Base-by-base conservation (phyloP, 2,888 invertebrate genomes). In the Agrenia bidenticulata region DNA sequence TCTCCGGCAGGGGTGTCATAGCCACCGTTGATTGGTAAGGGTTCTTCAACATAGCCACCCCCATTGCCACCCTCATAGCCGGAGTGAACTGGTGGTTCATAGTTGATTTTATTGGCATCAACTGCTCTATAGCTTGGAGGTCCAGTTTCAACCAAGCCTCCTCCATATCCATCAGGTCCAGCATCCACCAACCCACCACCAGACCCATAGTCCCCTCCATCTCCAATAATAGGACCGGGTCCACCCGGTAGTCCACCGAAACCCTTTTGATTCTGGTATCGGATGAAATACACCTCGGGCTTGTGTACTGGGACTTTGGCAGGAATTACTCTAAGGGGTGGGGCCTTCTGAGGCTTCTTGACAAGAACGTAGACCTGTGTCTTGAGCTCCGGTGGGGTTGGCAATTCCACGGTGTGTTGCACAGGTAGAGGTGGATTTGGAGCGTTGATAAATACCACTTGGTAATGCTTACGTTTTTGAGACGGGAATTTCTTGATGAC, bases 241-340 rank as follows among this genome's bases (percentile, higher is more conserved):
- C 5, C 23, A 11, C 24, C 23, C 5, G 13, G 2, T 11, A 23
- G 51, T 2, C 21, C 23, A 17, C 24, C 23, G 11, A 27, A 32
- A 13, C 41, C 41, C 13, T 57, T 57, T 11, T 32, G 32, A 32
- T 32, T 32, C 21, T 57, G 27, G n/a, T 57, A 57, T 13, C 57
- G 39, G 9, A 57, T 57, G 57, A 57, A 57, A n/a, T 21, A 57
- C 17, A 57, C 57, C 39, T 57, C 57, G n/a, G 57, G 57, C 41
- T 57, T 57, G 57, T 41, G 26, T 2, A 55, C 32, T 5, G 21
- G 51, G 51, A 51, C 51, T 15, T 51, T 51, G 11, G 51, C 27
- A 55, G 55, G 57, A 21, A 57, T 57, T 2, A 57, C 23, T 21
- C 39, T 57, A 41, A 57, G 17, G 27, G 57, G 57, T 17, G 57